Evolutionary conservation across 2,888 invertebrate species (phyloP), one percentile per base, ranked within the genome.

Genomic region (Quadriops clusia): DNA sequence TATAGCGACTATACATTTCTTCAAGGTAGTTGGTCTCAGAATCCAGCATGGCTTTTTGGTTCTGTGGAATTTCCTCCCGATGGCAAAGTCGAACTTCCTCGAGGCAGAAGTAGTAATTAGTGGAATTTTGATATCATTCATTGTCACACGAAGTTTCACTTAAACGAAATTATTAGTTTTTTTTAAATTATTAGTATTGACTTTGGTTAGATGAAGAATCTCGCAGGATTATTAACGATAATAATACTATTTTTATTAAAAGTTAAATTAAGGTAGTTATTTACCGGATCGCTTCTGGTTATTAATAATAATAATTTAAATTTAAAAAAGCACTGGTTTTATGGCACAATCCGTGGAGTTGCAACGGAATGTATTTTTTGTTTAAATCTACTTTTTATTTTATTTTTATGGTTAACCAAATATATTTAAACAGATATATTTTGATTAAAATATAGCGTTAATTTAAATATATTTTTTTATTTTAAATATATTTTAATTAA

Each of bases 1-100:
- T 47, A 83, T 67, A 44, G 74, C 77, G 46, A 75, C 68, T 47
- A 83, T 80, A 64, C 82, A 82, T 54, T 80, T 75, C 58, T 77
- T 77, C 51, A 83, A 74, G 54, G 81, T 82, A 49, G 80, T 69
- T 51, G 76, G 74, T 54, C 75, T 74, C 49, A 77, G 68, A 48
- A 79, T 64, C 68, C 73, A 74, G 49, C 45, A 46, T 14, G 39
- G 38, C 28, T 28, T 28, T 11, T 34, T 34, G 14, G 25, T 13
- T 13, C 34, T 25, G 7, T 7, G n/a, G 7, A 18, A n/a, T 18
- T n/a, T n/a, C n/a, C 18, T 18, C n/a, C 18, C 18, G 13, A 18
- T 13, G 9, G 13, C 28, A 11, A 23, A 28, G 14, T 28, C 28
- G 11, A 24, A 25, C 27, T 30, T 27, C 17, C 28, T 28, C 9